phyloP scores from a whole-genome alignment of 2,797 vertebrate species.

The Australoheros facetus region DNA sequence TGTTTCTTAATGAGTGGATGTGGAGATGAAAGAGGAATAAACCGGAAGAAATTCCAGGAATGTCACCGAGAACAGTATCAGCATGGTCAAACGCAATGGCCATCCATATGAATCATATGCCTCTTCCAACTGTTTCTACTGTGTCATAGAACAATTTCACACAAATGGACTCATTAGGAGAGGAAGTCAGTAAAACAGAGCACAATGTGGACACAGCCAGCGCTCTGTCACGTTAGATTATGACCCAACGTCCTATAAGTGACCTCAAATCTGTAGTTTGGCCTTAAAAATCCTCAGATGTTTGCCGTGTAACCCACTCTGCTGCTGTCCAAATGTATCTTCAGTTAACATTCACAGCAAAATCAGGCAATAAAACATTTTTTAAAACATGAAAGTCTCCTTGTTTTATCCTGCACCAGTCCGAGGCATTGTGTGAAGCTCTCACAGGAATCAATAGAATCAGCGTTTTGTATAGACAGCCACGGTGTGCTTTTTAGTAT shows the following conservation, averaged over 20 bases:
- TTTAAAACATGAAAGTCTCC: background rate
- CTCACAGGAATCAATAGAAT: background rate
- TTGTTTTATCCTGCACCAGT: background rate
- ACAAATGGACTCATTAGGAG: constrained; percentile 31
- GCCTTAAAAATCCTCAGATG: background rate
- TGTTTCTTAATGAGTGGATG: constrained; percentile 61
- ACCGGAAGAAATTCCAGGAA: constrained; percentile 51
- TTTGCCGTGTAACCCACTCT: background rate
- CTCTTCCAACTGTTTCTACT: background rate
- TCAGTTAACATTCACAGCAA: background rate
- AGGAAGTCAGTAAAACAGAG: constrained; percentile 33
- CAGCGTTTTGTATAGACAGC: no score
- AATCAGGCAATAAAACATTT: background rate
- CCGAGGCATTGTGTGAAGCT: background rate
- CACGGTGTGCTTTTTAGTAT: background rate
- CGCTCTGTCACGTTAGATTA: constrained; percentile 7
- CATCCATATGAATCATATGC: constrained; percentile 40
- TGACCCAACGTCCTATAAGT: background rate
- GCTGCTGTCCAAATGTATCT: background rate
- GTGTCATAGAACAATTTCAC: constrained; percentile 33
- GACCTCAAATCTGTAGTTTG: background rate
- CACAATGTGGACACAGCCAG: background rate
- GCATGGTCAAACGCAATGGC: constrained; percentile 13
- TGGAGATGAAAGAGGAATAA: constrained; percentile 65
- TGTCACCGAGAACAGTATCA: constrained; percentile 54